Percentiles rank a stretch among this genome's conserved stretches.
Conservation (phyloP, 2,113 vertebrate genomes). For the Sisor rabdophorus region DNA sequence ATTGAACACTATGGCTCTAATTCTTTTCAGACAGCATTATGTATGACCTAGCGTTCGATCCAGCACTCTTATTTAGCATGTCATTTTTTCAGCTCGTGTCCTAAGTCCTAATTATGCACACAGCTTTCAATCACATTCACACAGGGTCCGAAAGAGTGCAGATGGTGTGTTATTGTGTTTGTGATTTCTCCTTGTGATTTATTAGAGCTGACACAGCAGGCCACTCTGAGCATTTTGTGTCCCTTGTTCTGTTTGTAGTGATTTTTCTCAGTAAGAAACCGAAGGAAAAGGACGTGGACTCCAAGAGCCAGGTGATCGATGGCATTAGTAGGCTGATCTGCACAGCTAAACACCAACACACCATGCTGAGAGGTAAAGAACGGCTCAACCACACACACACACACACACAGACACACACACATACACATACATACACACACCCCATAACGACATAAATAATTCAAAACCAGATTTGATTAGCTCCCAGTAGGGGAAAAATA, state of each 20-base stretch:
- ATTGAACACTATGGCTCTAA: background rate
- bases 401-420: conserved; percentile 11
- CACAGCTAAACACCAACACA: conserved; percentile 83
- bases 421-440: conserved; percentile 19
- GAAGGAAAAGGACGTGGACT: conserved; percentile 80
- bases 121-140: background rate
- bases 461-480: conserved; percentile 15
- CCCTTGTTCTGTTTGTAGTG: conserved; percentile 58
- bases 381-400: background rate
- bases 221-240: conserved; percentile 17
- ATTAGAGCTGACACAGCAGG: background rate
- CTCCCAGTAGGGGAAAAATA: background rate
- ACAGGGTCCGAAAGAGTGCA: background rate
- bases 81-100: background rate
- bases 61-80: background rate
- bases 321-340: conserved; percentile 83
- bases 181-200: conserved; percentile 15
- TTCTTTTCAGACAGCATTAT: background rate
- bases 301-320: conserved; percentile 81
- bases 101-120: background rate
- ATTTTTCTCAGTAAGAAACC: conserved; percentile 85
- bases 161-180: conserved; percentile 8
- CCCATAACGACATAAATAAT: background rate
- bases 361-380: conserved; percentile 72
- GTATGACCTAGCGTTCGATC: background rate